phyloP scores from a whole-genome alignment of 1,140 invertebrate species.

The Berghia stephanieae region DNA sequence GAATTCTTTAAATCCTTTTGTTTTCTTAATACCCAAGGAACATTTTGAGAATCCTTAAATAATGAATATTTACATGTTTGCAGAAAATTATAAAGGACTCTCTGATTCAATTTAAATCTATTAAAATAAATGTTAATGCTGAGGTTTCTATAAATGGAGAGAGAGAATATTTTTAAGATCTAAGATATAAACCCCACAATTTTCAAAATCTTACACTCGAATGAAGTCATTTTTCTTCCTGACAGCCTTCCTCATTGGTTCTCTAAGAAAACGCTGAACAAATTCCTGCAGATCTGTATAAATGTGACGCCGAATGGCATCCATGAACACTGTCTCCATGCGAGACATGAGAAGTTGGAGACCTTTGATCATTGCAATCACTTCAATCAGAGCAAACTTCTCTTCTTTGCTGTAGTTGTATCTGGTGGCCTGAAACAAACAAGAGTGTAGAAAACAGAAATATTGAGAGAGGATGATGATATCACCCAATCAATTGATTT shows the following conservation, averaged over 20 bases:
- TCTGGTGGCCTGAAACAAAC: conserved; percentile 79
- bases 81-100: too few relatives aligned
- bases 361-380: conserved; percentile 99
- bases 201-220: conserved; percentile 73
- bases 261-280: conserved; percentile 88
- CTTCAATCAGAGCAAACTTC: conserved; percentile 97
- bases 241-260: conserved; percentile 94
- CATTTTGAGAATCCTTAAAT: too few relatives aligned
- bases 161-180: background rate
- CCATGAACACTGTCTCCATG: conserved; percentile 97
- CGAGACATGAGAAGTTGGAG: conserved; percentile 94
- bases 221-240: conserved; percentile 99
- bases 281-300: conserved; percentile 98
- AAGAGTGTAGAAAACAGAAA: background rate
- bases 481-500: too few relatives aligned
- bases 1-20: too few relatives aligned
- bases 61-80: too few relatives aligned
- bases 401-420: conserved; percentile 99
- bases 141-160: too few relatives aligned
- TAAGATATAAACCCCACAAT: background rate
- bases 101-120: too few relatives aligned
- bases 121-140: too few relatives aligned
- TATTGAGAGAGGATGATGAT: too few relatives aligned
- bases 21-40: too few relatives aligned
- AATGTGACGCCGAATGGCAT: conserved; percentile 93